Evolutionary conservation across 2,888 invertebrate species (phyloP), one percentile per base, ranked within the genome.

Genomic region (Blomia tropicalis): DNA sequence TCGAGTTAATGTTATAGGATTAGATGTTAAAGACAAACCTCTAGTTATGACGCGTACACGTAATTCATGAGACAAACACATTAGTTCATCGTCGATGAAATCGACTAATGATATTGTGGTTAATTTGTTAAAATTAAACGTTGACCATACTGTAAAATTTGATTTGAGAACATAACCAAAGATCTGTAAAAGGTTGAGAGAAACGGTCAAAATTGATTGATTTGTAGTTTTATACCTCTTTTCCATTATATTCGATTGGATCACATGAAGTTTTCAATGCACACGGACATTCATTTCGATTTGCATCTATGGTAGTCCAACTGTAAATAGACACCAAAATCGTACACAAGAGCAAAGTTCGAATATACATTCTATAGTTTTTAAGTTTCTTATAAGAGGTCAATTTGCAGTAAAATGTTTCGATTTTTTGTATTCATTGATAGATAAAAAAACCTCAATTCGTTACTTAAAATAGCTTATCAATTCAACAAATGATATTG

Each of bases 121-220:
- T 27, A 74, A 67, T 66, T 72, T 73, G 25, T 66, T 64, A 74
- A 73, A 75, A 66, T 74, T 70, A 67, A 72, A 75, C 47, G 67
- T 69, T n/a, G 44, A 64, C 69, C 69, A 69, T 32, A 64, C 62
- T n/a, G 41, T 60, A 5, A 59, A 30, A 51, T 66, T 62, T 7
- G 66, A 62, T 60, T 65, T 30, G 23, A 66, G 54, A 17, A 67
- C 65, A 61, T 68, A 68, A 1, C 68, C 66, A 58, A 66, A 66
- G 3, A 67, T 63, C 67, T 69, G 32, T 2, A 14, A 25, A 7
- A 27, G 22, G 22, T 47, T 7, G 14, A 41, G n/a, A 41, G n/a
- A 41, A n/a, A 41, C 14, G 7, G 27, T 25, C 11, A 27, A 14
- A 47, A 25, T 47, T 47, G 51, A 47, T 22, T 25, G 51, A 11